Percentiles rank a stretch among this genome's conserved stretches.
These are phyloP conservation scores for Drosophila setosimentum DNA, from an alignment of 2,888 invertebrate genomes.

Conservation along the genomic window DNA sequence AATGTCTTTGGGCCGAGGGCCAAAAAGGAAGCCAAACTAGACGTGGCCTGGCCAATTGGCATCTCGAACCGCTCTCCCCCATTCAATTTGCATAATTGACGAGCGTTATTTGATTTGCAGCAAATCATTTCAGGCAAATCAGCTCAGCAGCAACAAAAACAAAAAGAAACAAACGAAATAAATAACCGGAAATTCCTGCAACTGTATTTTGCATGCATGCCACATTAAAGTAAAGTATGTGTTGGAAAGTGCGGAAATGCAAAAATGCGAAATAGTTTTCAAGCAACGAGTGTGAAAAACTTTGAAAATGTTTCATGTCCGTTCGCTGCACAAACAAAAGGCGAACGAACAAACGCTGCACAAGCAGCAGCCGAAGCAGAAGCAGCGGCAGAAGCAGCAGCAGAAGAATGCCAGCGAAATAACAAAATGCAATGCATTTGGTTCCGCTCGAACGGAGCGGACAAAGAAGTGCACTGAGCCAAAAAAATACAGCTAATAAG, in stretches of 20 bases:
- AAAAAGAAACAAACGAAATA: constrained; percentile 13
- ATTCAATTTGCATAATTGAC: constrained; percentile 57
- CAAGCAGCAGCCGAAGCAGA: constrained; percentile 39
- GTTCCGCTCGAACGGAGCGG: constrained; percentile 36
- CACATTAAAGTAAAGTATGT: constrained; percentile 48
- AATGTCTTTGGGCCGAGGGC: constrained; percentile 31
- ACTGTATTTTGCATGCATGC: constrained; percentile 38
- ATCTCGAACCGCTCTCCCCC: constrained; percentile 13
- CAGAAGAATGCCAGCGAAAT: constrained; percentile 47
- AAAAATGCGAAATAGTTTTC: constrained; percentile 56
- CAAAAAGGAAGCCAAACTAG: constrained; percentile 55
- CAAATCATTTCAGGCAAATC: constrained; percentile 27
- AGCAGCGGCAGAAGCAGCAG: constrained; percentile 51
- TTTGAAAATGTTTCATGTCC: constrained; percentile 54
- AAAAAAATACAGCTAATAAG: constrained; percentile 8
- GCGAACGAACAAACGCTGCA: constrained; percentile 8
- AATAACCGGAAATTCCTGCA: constrained; percentile 47
- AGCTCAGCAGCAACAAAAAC: background rate
- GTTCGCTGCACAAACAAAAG: constrained; percentile 44
- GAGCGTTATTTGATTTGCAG: constrained; percentile 35
- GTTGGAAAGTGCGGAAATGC: constrained; percentile 68
- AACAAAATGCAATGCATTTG: constrained; percentile 21
- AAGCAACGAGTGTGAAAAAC: constrained; percentile 62
- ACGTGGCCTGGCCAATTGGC: constrained; percentile 22
- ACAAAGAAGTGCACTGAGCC: constrained; percentile 17